phyloP scores from a whole-genome alignment of 2,797 vertebrate genomes.

The Telmatherina bonti region DNA sequence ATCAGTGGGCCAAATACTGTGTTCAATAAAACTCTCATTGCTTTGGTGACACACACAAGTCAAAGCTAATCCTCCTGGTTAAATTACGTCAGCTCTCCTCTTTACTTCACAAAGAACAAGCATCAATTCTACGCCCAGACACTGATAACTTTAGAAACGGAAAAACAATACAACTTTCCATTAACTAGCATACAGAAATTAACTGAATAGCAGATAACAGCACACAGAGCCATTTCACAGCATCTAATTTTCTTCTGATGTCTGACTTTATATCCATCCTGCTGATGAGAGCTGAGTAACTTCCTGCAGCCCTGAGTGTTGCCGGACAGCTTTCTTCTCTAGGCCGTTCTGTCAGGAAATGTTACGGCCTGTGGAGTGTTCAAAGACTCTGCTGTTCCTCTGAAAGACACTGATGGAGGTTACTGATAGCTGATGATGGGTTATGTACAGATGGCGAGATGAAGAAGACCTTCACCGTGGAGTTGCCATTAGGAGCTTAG shows the following conservation, averaged over 20 bases:
- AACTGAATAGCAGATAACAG: constrained; percentile 19
- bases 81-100: constrained; percentile 16
- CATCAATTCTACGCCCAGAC: not conserved
- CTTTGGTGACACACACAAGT: constrained; percentile 32
- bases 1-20: constrained; percentile 34
- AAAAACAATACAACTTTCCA: constrained; percentile 3
- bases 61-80: constrained; percentile 34
- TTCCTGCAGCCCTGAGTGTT: constrained; percentile 54
- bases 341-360: constrained; percentile 38
- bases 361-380: constrained; percentile 43
- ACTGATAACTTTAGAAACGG: not conserved
- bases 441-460: constrained; percentile 38
- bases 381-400: constrained; percentile 44
- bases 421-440: constrained; percentile 57
- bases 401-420: constrained; percentile 49
- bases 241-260: constrained; percentile 20
- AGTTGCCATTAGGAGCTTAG: constrained; percentile 35
- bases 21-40: constrained; percentile 30
- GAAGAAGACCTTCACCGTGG: constrained; percentile 20
- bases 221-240: not conserved
- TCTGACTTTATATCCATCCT: not conserved
- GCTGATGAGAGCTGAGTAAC: constrained; percentile 26
- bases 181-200: constrained; percentile 2
- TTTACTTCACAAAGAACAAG: constrained; percentile 5
- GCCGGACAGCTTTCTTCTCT: constrained; percentile 65